Percentiles rank a stretch among this genome's conserved stretches.
Conservation (phyloP, 2,113 vertebrate species). For the Guaruba guarouba region DNA sequence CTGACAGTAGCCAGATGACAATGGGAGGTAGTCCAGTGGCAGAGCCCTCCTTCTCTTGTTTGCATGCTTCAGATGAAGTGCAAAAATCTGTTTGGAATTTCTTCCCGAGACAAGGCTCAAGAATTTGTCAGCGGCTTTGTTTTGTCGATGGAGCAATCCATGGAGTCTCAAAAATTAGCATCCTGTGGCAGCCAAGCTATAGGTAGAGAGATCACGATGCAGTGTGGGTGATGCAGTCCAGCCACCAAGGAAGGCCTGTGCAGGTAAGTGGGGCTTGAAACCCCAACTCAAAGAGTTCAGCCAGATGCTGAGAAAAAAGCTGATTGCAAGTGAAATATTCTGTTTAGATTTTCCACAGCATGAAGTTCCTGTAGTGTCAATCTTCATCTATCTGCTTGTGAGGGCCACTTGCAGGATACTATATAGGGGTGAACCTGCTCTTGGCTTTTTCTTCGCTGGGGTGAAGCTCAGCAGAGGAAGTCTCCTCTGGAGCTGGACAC, state of each 20-base stretch:
- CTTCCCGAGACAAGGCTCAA: neutral
- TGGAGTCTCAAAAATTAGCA: neutral
- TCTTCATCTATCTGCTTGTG: neutral
- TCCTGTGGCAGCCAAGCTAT: neutral
- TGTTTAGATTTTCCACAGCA: neutral
- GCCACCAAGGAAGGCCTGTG: neutral
- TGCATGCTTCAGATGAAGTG: neutral
- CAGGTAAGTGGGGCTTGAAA: neutral
- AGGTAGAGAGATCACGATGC: neutral
- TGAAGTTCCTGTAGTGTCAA: neutral
- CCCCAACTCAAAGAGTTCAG: neutral
- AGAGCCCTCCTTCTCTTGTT: neutral
- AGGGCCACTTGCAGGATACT: neutral
- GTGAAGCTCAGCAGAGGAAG: neutral
- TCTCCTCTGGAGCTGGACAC: neutral
- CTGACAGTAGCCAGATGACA: neutral
- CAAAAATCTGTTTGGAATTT: constrained; percentile 3
- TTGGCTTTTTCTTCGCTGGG: neutral
- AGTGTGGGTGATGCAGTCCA: accelerated
- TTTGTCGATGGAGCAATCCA: neutral
- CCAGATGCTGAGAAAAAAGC: neutral
- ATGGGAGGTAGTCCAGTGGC: neutral
- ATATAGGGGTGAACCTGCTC: neutral
- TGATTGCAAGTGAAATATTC: neutral
- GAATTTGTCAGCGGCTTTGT: neutral